Conservation (phyloP, 2,888 invertebrate genomes). For the Drosophila melanosoma region DNA sequence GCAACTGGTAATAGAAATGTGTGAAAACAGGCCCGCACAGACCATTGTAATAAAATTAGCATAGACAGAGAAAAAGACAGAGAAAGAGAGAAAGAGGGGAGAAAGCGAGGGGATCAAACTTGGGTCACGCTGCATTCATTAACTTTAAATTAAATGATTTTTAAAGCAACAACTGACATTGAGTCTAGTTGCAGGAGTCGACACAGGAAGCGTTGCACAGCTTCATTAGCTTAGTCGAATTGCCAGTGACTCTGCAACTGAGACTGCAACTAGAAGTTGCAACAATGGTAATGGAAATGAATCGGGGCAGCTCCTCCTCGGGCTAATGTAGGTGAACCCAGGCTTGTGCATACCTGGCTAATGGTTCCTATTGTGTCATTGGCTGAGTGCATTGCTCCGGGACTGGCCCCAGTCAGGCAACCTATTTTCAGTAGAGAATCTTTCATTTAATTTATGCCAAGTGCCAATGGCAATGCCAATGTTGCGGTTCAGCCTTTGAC, state of each 20-base stretch:
- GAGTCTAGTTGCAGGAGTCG: constrained; percentile 13
- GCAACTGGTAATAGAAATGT: constrained; percentile 17
- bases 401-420: constrained; percentile 33
- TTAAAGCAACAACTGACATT: constrained; percentile 23
- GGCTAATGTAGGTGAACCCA: constrained; percentile 52
- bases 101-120: constrained; percentile 17
- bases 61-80: constrained; percentile 45
- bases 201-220: constrained; percentile 48
- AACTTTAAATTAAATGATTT: constrained; percentile 48
- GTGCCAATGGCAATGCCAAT: constrained; percentile 74
- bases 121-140: constrained; percentile 60
- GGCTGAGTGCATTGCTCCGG: constrained; percentile 45
- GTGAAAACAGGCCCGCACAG: constrained; percentile 5
- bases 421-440: constrained; percentile 55
- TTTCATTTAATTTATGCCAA: constrained; percentile 75
- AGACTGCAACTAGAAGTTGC: constrained; percentile 14
- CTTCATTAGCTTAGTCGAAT: constrained; percentile 39
- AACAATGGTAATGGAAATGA: constrained; percentile 33
- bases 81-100: neutral
- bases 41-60: constrained; percentile 71
- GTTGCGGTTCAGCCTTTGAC: constrained; percentile 37
- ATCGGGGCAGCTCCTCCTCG: constrained; percentile 17
- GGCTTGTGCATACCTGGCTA: constrained; percentile 17
- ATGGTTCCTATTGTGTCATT: constrained; percentile 36
- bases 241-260: constrained; percentile 28